Evolutionary conservation across 2,888 invertebrate genomes (phyloP).

Genomic region (Macroteleia sp.): DNA sequence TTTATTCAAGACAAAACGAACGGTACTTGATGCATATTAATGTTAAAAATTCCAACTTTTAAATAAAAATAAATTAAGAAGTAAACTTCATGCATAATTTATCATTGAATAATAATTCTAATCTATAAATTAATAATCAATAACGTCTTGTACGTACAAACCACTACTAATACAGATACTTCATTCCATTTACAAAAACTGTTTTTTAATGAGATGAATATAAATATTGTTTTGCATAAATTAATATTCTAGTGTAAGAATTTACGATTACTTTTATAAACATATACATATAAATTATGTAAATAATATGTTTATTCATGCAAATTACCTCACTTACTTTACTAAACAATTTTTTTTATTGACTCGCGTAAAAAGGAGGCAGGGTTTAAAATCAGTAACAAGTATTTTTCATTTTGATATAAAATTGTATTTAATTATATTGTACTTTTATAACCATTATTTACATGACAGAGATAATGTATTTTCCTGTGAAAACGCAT

Average conservation of each 20-base stretch:
- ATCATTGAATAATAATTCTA: slow-evolving; percentile 24
- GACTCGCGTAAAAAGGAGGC: too few relatives aligned
- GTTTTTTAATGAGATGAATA: slow-evolving; percentile 22
- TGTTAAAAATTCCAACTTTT: neutral
- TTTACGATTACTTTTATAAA: slow-evolving; percentile 3
- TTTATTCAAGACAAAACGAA: too few relatives aligned
- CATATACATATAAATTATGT: neutral
- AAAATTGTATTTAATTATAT: slow-evolving; percentile 54
- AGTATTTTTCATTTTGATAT: too few relatives aligned
- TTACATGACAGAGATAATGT: slow-evolving; percentile 48
- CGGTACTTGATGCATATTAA: neutral
- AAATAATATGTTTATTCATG: too few relatives aligned
- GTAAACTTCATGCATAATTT: slow-evolving; percentile 18
- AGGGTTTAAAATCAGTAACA: too few relatives aligned
- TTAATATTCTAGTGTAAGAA: slow-evolving; percentile 21
- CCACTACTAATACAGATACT: slow-evolving; percentile 7
- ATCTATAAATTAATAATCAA: slow-evolving; percentile 40
- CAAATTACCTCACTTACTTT: slow-evolving; percentile 2
- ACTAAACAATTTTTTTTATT: neutral
- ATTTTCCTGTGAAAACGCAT: slow-evolving; percentile 47
- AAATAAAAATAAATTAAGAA: slow-evolving; percentile 8
- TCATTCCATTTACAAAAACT: slow-evolving; percentile 29
- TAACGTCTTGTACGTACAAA: slow-evolving; percentile 14
- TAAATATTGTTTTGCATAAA: slow-evolving; percentile 28
- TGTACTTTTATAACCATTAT: slow-evolving; percentile 35